These are phyloP conservation scores for Sphecodes monilicornis DNA, from an alignment of 2,888 invertebrate genomes.

Conservation along the genomic window DNA sequence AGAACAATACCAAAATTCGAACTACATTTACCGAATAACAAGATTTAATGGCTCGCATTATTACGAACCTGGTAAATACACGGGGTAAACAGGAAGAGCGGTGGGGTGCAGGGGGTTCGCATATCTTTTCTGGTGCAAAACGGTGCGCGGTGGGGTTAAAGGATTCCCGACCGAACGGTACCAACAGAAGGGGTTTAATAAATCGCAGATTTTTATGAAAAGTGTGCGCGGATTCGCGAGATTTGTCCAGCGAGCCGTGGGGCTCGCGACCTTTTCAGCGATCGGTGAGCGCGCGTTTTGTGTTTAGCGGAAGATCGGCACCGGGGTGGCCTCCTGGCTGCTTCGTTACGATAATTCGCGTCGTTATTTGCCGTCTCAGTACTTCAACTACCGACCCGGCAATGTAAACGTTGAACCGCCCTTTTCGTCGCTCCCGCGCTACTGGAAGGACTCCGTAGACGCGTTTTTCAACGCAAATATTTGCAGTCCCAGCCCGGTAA, in stretches of 20 bases:
- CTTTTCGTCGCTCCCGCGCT: conserved; percentile 31
- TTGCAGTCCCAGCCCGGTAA: conserved; percentile 57
- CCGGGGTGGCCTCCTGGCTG: conserved; percentile 11
- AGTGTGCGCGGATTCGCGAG: not conserved
- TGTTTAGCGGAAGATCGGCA: conserved; percentile 44
- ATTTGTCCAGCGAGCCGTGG: not conserved
- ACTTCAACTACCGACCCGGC: conserved; percentile 52
- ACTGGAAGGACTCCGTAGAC: conserved; percentile 36
- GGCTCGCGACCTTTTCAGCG: not conserved
- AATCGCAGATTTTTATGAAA: conserved; percentile 18
- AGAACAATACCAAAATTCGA: conserved; percentile 40
- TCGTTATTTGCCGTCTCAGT: conserved; percentile 59
- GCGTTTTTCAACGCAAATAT: conserved; percentile 61
- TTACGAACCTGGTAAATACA: not conserved
- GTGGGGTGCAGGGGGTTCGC: not conserved
- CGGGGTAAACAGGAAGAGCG: not conserved
- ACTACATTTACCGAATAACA: conserved; percentile 24
- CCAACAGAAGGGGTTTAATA: not conserved
- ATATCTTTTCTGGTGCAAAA: not conserved
- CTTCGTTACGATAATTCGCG: conserved; percentile 64
- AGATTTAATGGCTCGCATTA: conserved; percentile 26
- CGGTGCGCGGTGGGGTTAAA: not conserved
- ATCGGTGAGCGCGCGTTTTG: conserved; percentile 7
- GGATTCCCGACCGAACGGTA: not conserved
- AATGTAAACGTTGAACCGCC: conserved; percentile 60